Conservation (phyloP, 2,888 invertebrate species). For the Netelia inedita region DNA sequence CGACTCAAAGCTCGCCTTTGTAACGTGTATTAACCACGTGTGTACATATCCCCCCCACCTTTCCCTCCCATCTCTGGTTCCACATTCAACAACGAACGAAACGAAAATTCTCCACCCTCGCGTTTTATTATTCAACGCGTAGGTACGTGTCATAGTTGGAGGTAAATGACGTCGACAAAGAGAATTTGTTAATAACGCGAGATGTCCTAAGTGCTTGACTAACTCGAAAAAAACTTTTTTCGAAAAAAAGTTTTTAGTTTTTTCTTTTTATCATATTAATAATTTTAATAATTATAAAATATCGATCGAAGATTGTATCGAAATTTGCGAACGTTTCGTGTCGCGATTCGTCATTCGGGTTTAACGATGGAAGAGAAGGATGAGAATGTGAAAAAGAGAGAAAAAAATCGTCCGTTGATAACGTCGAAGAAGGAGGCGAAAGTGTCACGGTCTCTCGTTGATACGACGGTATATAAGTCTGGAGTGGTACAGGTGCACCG, state of each 20-base stretch:
- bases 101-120: not conserved
- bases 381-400: too few relatives aligned
- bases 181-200: not conserved
- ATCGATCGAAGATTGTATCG: not conserved
- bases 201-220: not conserved
- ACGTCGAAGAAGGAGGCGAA: conserved; percentile 10
- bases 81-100: not conserved
- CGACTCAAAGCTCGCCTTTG: not conserved
- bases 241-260: too few relatives aligned
- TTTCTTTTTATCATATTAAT: not conserved
- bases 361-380: not conserved
- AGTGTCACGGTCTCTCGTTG: conserved; percentile 30
- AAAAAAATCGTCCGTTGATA: not conserved
- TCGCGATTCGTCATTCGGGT: conserved; percentile 1
- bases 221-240: too few relatives aligned
- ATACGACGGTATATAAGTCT: not conserved
- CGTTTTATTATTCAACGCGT: not conserved
- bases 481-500: conserved; percentile 35
- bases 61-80: not conserved
- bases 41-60: not conserved
- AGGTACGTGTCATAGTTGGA: not conserved
- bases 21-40: not conserved
- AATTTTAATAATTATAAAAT: not conserved
- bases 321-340: not conserved
- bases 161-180: not conserved